Percentiles rank a stretch among this genome's conserved stretches.
phyloP scores from a whole-genome alignment of 2,888 invertebrate species.

The Caenorhabditis japonica region DNA sequence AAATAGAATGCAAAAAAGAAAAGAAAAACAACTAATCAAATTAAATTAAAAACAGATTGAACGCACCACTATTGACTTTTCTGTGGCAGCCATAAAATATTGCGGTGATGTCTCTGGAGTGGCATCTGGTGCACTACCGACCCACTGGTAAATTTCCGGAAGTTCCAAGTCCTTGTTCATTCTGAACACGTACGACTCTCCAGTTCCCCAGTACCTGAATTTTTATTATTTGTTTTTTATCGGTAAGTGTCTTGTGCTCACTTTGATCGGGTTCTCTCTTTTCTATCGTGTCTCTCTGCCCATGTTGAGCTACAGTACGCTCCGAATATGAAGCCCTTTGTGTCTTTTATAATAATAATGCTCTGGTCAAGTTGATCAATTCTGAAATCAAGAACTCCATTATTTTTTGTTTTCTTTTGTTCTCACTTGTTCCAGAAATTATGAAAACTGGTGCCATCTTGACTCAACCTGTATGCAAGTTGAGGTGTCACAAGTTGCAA shows the following conservation, averaged over 20 bases:
- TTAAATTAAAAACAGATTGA: conserved; percentile 11
- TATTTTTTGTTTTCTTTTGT: neutral
- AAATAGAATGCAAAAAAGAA: neutral
- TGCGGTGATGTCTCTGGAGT: conserved; percentile 69
- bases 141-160: conserved; percentile 73
- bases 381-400: conserved; percentile 49
- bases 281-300: conserved; percentile 71
- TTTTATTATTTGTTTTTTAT: neutral
- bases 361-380: conserved; percentile 73
- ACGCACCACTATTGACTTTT: conserved; percentile 68
- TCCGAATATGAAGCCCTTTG: conserved; percentile 71
- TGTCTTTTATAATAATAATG: conserved; percentile 69
- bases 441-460: conserved; percentile 75
- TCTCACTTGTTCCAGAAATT: conserved; percentile 73
- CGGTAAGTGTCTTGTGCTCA: conserved; percentile 6
- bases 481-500: conserved; percentile 73
- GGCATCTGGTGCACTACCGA: conserved; percentile 60
- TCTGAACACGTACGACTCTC: conserved; percentile 74
- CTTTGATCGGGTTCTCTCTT: conserved; percentile 69
- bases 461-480: conserved; percentile 70
- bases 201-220: conserved; percentile 68
- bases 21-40: neutral
- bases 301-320: conserved; percentile 73
- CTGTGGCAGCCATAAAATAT: conserved; percentile 75
- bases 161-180: conserved; percentile 62